Percentiles rank a stretch among this genome's conserved stretches.
phyloP scores from a whole-genome alignment of 2,797 vertebrate species.

The Eleutherodactylus coqui region DNA sequence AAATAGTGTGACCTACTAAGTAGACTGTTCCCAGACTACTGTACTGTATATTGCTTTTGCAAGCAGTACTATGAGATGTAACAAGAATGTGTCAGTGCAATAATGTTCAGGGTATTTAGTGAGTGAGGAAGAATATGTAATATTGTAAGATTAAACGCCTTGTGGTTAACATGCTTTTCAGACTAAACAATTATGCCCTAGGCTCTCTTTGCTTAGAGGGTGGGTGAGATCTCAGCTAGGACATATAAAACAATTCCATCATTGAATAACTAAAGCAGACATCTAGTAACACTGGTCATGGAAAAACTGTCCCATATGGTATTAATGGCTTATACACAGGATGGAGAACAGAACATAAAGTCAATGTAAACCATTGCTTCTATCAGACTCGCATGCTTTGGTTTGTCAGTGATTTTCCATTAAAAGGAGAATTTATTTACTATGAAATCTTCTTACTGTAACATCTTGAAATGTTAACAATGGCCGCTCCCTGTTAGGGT shows the following conservation, averaged over 20 bases:
- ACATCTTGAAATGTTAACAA: neutral
- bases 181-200: conserved; percentile 59
- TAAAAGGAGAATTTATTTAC: neutral
- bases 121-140: conserved; percentile 58
- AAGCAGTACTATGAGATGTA: conserved; percentile 45
- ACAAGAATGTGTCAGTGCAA: conserved; percentile 59
- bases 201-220: conserved; percentile 52
- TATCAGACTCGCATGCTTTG: neutral
- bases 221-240: conserved; percentile 55
- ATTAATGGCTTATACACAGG: conserved; percentile 31
- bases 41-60: conserved; percentile 61
- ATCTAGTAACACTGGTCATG: conserved; percentile 42
- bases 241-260: conserved; percentile 56
- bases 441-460: neutral
- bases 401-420: neutral
- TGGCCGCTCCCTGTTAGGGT: neutral
- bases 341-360: neutral
- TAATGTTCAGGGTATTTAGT: conserved; percentile 48
- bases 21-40: conserved; percentile 52
- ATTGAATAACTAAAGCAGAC: conserved; percentile 50
- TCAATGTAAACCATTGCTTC: conserved; percentile 21
- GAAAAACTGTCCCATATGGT: conserved; percentile 39
- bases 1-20: conserved; percentile 9
- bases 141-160: conserved; percentile 58
- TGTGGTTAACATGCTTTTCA: conserved; percentile 59